phyloP scores from a whole-genome alignment of 2,113 vertebrate genomes.

The Thunnus thynnus region DNA sequence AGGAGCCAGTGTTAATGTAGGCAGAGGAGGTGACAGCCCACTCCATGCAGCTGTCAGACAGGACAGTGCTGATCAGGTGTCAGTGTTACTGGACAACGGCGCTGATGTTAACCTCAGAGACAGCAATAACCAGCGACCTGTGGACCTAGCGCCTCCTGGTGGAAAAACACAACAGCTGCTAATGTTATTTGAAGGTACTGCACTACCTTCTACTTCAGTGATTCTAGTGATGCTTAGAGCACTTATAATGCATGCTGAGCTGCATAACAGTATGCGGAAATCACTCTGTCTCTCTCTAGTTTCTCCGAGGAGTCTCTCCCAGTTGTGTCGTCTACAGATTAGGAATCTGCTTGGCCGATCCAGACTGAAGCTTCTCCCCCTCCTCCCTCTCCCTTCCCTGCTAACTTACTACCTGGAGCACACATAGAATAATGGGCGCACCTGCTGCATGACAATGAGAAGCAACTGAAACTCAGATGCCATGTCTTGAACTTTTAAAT shows the following conservation, averaged over 20 bases:
- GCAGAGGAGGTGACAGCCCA: conserved; percentile 65
- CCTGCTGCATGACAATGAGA: background rate
- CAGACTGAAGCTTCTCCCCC: conserved; percentile 59
- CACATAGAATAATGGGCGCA: conserved; percentile 17
- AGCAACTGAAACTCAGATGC: background rate
- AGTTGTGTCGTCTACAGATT: conserved; percentile 72
- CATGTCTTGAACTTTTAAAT: conserved; percentile 2
- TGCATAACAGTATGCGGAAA: background rate
- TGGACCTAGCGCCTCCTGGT: conserved; percentile 65
- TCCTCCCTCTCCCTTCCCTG: conserved; percentile 67
- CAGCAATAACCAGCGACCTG: conserved; percentile 49
- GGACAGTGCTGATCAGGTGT: conserved; percentile 63
- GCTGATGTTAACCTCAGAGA: conserved; percentile 69
- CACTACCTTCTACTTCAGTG: background rate
- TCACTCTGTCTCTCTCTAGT: conserved; percentile 42
- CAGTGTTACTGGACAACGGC: conserved; percentile 68
- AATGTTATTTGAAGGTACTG: conserved; percentile 62
- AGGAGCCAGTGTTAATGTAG: conserved; percentile 70
- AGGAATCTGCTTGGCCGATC: conserved; percentile 66
- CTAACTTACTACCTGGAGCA: conserved; percentile 71
- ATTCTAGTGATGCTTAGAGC: background rate
- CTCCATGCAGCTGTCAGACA: conserved; percentile 68
- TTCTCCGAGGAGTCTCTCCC: conserved; percentile 66
- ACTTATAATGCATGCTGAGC: background rate
- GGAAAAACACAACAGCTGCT: conserved; percentile 64